Percentiles rank a stretch among this genome's conserved stretches.
phyloP scores from a whole-genome alignment of 2,113 vertebrate genomes.

The Isurus oxyrinchus region DNA sequence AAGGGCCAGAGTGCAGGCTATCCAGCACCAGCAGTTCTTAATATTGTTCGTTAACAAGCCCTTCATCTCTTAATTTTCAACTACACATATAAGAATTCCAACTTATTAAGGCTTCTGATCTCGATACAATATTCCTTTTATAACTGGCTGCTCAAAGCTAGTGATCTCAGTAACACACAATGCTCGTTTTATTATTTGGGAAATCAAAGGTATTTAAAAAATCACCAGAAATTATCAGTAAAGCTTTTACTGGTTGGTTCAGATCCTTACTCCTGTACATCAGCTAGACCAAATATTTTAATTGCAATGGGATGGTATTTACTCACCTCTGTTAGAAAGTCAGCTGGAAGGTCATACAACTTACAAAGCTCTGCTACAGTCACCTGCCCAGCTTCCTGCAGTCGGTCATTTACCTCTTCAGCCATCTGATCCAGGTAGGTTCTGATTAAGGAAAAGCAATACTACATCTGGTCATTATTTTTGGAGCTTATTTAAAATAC shows the following conservation, averaged over 20 bases:
- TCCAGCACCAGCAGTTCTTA: too few species aligned
- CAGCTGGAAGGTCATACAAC: constrained; percentile 81
- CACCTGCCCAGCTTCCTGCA: constrained; percentile 87
- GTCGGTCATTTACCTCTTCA: constrained; percentile 92
- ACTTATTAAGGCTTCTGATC: not conserved
- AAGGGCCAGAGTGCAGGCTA: too few species aligned
- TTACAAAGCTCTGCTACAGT: constrained; percentile 88
- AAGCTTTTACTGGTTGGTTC: not conserved
- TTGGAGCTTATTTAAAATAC: not conserved
- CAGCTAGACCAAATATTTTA: not conserved
- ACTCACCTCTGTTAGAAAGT: constrained; percentile 82
- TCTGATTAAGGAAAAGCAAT: constrained; percentile 50
- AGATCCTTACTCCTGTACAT: not conserved
- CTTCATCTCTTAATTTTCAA: too few species aligned
- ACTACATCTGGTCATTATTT: not conserved
- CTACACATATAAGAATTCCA: not conserved
- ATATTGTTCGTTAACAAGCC: too few species aligned
- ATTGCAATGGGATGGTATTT: not conserved
- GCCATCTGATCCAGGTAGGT: constrained; percentile 80
- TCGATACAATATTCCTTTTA: not conserved
- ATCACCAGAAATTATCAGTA: not conserved
- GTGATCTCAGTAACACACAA: not conserved
- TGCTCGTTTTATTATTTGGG: not conserved
- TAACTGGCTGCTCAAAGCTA: not conserved
- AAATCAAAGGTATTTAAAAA: not conserved